Conservation (phyloP, 2,113 vertebrate species). For the Callipepla squamata region DNA sequence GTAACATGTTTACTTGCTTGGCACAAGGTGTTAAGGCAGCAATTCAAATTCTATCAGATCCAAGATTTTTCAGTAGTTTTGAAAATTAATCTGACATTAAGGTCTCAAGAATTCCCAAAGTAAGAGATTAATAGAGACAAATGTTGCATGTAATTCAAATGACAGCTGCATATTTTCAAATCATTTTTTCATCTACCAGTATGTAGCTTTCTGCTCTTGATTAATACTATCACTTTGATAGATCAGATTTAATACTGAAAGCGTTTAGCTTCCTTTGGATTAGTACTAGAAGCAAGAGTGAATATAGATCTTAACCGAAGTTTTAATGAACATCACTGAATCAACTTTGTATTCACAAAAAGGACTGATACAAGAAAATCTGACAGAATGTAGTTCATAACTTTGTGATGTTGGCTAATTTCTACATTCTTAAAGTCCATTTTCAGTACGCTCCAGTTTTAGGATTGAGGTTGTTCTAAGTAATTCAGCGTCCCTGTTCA, state of each 20-base stretch:
- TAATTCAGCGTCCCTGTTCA: not conserved
- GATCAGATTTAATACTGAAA: not conserved
- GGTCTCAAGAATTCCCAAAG: not conserved
- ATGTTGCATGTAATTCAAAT: not conserved
- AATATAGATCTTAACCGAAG: not conserved
- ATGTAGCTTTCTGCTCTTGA: not conserved
- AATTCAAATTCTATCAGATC: not conserved
- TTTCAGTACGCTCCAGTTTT: not conserved
- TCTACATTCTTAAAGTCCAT: not conserved
- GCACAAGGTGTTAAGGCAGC: not conserved
- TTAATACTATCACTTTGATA: not conserved
- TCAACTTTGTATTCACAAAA: not conserved
- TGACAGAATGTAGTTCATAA: not conserved
- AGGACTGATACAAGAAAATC: not conserved
- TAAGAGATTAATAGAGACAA: not conserved
- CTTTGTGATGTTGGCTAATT: not conserved
- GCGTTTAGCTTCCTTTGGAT: not conserved
- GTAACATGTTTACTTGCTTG: not conserved
- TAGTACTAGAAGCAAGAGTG: not conserved
- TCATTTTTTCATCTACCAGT: not conserved
- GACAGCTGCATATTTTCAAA: not conserved
- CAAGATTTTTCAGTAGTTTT: not conserved
- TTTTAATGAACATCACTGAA: not conserved
- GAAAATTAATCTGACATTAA: not conserved
- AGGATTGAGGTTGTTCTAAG: not conserved